These are phyloP conservation scores for Argyresthia albistria DNA, from an alignment of 2,888 invertebrate genomes.

Conservation along the genomic window DNA sequence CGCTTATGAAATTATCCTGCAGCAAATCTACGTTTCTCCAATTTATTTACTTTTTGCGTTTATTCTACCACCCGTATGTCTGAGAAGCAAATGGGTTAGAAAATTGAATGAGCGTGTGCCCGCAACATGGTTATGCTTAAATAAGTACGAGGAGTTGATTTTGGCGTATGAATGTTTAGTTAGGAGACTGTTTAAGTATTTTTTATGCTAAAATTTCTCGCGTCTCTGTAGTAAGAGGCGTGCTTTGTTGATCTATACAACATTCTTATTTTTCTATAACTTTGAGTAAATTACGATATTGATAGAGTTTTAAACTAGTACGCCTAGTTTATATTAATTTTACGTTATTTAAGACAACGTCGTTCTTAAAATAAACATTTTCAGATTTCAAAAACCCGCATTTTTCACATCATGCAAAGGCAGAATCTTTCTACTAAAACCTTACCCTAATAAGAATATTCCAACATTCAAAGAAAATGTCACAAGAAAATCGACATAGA, in stretches of 20 bases:
- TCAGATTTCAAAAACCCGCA: too few relatives aligned
- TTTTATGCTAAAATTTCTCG: too few relatives aligned
- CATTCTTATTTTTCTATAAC: too few relatives aligned
- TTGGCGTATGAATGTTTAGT: constrained; percentile 2
- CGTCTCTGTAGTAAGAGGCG: too few relatives aligned
- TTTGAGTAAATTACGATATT: too few relatives aligned
- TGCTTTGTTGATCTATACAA: too few relatives aligned
- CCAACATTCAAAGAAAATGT: neutral
- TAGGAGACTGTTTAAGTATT: too few relatives aligned
- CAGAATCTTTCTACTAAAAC: neutral
- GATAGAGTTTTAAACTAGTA: too few relatives aligned
- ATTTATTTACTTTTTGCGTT: constrained; percentile 20
- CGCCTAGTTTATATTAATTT: too few relatives aligned
- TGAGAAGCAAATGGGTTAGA: constrained; percentile 71
- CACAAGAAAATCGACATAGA: neutral
- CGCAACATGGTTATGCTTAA: constrained; percentile 43
- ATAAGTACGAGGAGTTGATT: constrained; percentile 41
- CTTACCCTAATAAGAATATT: neutral
- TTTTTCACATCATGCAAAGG: too few relatives aligned
- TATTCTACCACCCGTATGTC: constrained; percentile 26
- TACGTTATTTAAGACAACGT: too few relatives aligned
- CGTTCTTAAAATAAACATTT: too few relatives aligned
- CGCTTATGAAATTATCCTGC: constrained; percentile 69
- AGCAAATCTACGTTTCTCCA: constrained; percentile 45
- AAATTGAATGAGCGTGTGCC: constrained; percentile 64